These are phyloP conservation scores for Colostygia pectinataria DNA, from an alignment of 2,888 invertebrate species.

Conservation along the genomic window DNA sequence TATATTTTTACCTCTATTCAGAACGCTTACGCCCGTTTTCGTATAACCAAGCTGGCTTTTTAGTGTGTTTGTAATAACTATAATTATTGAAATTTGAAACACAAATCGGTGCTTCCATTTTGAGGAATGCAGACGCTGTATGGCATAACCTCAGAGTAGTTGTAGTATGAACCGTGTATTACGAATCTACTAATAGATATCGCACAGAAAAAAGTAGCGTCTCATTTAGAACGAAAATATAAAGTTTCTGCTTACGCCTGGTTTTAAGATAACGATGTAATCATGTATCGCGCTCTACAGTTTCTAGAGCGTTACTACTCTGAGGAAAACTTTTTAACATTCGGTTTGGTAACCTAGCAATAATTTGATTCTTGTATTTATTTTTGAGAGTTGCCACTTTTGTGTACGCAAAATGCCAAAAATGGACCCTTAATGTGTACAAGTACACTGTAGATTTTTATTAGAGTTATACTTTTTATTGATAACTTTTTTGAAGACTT, in stretches of 20 bases:
- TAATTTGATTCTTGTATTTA: constrained; percentile 29
- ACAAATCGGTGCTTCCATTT: constrained; percentile 69
- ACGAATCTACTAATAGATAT: not conserved
- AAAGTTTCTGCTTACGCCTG: constrained; percentile 9
- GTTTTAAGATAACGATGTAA: not conserved
- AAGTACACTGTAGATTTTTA: constrained; percentile 20
- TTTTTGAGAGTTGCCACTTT: constrained; percentile 29
- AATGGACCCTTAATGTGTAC: constrained; percentile 29
- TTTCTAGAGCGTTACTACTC: constrained; percentile 3
- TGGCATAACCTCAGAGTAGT: constrained; percentile 5
- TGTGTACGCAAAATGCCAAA: constrained; percentile 36
- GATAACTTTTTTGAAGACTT: constrained; percentile 31
- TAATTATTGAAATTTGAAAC: too few relatives aligned
- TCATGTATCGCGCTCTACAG: constrained; percentile 6
- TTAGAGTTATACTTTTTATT: constrained; percentile 27
- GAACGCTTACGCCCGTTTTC: constrained; percentile 33
- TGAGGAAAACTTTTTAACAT: constrained; percentile 6
- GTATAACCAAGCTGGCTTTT: constrained; percentile 51
- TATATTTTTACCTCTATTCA: constrained; percentile 23
- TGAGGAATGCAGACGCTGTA: constrained; percentile 50
- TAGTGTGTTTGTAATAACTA: constrained; percentile 45
- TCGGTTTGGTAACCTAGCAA: constrained; percentile 20
- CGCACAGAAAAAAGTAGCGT: not conserved
- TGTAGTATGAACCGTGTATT: not conserved
- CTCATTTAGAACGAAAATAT: not conserved